Evolutionary conservation across 2,888 invertebrate genomes (phyloP), one percentile per base, ranked within the genome.

Genomic region (Terebella lapidaria): DNA sequence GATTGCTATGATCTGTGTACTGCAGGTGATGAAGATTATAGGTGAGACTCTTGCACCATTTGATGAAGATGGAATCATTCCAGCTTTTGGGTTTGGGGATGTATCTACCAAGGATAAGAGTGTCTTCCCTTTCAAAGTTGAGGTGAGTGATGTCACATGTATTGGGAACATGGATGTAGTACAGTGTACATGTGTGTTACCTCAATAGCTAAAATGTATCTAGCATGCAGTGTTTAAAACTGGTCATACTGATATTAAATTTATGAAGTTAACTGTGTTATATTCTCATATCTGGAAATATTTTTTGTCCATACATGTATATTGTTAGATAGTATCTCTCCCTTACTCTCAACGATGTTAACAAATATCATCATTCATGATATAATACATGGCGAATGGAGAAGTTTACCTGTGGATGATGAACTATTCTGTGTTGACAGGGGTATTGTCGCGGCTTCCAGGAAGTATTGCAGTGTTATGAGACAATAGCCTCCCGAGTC

Each of bases 391-490:
- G n/a, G n/a, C n/a, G n/a, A n/a, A n/a, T n/a, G n/a, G n/a, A n/a
- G n/a, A n/a, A n/a, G n/a, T n/a, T n/a, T n/a, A n/a, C n/a, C n/a
- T n/a, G n/a, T n/a, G n/a, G n/a, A n/a, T n/a, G n/a, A n/a, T n/a
- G n/a, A n/a, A n/a, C n/a, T n/a, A 10, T 26, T 15, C 5, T 26
- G 22, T 53, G 27, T 53, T 62, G 63, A 20, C 67, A 76, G 75
- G 76, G 75, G n/a, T 68, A 67, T 49, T 77, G 77, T 58, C 59
- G 64, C 53, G 80, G 81, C 0, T 78, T 81, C 56, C 74, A 79
- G 58, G 82, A 82, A 55, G 83, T 83, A 15, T 66, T 84, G 26
- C 71, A 75, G 30, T 74, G 76, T 1, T 84, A 84, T 69, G 81
- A 81, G 62, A 71, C 77, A 25, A 74, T 82, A 15, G 81, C 82